phyloP scores from a whole-genome alignment of 2,888 invertebrate species.

The Leptopilina myrica region DNA sequence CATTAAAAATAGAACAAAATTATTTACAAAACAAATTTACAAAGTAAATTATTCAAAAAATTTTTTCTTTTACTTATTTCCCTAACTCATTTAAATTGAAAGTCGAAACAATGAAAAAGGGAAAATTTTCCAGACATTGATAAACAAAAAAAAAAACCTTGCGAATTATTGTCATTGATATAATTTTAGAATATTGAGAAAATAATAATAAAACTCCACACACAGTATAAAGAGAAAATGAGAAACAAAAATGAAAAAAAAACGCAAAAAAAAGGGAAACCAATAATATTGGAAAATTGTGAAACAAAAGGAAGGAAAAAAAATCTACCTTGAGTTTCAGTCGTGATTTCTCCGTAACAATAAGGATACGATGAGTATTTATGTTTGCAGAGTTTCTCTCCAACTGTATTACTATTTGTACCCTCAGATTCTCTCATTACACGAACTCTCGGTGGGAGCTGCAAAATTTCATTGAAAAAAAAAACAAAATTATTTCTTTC shows the following conservation, averaged over 20 bases:
- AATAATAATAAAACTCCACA: too few relatives aligned
- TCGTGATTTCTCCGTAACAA: conserved; percentile 90
- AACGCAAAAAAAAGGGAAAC: conserved; percentile 8
- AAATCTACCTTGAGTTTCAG: conserved; percentile 81
- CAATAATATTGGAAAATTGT: background rate
- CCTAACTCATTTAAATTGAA: background rate
- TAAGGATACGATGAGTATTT: conserved; percentile 93
- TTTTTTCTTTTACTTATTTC: background rate
- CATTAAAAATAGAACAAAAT: too few relatives aligned
- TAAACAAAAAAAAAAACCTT: too few relatives aligned
- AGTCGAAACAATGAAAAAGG: too few relatives aligned
- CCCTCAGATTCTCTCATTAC: conserved; percentile 85
- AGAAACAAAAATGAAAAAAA: background rate
- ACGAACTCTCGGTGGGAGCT: conserved; percentile 83
- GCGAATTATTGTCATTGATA: too few relatives aligned
- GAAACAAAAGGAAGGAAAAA: background rate
- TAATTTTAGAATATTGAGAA: too few relatives aligned
- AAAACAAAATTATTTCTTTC: conserved; percentile 30
- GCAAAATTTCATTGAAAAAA: conserved; percentile 52
- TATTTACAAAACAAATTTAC: background rate
- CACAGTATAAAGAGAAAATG: too few relatives aligned
- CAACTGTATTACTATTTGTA: conserved; percentile 77
- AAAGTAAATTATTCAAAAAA: too few relatives aligned
- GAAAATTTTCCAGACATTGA: too few relatives aligned
- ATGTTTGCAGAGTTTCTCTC: conserved; percentile 88